Percentiles rank a stretch among this genome's conserved stretches.
Evolutionary conservation across 2,888 invertebrate species (phyloP).

Genomic region (Netelia melanura): DNA sequence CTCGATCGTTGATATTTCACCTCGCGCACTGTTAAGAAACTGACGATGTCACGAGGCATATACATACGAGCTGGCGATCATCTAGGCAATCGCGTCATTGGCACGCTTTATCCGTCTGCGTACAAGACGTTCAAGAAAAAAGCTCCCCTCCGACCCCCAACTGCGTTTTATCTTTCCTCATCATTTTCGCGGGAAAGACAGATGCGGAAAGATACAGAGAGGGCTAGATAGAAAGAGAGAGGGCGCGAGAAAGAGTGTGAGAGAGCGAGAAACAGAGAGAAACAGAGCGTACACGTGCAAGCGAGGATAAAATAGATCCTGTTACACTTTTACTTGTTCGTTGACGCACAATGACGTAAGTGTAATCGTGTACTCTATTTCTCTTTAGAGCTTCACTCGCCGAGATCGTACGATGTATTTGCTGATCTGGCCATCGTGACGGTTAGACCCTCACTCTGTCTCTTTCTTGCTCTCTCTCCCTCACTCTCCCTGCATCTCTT

Average conservation of each 20-base stretch:
- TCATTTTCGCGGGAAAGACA: slow-evolving; percentile 34
- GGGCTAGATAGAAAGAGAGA: background rate
- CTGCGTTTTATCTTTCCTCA: slow-evolving; percentile 43
- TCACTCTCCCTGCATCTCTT: background rate
- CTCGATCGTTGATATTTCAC: background rate
- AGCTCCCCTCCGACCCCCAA: slow-evolving; percentile 14
- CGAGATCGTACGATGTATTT: slow-evolving; percentile 13
- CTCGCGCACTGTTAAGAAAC: slow-evolving; percentile 9
- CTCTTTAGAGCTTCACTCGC: slow-evolving; percentile 18
- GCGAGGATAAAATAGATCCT: slow-evolving; percentile 50
- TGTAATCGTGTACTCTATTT: slow-evolving; percentile 52
- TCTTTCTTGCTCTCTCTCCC: background rate
- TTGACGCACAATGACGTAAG: slow-evolving; percentile 53
- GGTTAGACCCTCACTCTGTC: background rate
- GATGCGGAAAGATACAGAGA: background rate
- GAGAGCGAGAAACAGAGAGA: background rate
- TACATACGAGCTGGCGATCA: background rate
- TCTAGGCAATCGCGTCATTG: background rate
- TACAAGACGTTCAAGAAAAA: background rate
- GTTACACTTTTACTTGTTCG: slow-evolving; percentile 46
- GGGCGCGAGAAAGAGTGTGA: slow-evolving; percentile 8
- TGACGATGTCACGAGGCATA: background rate
- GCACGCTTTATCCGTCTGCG: slow-evolving; percentile 10
- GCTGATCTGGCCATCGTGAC: background rate
- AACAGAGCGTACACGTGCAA: background rate